phyloP scores from a whole-genome alignment of 2,888 invertebrate genomes.

The Stratiomys singularior region DNA sequence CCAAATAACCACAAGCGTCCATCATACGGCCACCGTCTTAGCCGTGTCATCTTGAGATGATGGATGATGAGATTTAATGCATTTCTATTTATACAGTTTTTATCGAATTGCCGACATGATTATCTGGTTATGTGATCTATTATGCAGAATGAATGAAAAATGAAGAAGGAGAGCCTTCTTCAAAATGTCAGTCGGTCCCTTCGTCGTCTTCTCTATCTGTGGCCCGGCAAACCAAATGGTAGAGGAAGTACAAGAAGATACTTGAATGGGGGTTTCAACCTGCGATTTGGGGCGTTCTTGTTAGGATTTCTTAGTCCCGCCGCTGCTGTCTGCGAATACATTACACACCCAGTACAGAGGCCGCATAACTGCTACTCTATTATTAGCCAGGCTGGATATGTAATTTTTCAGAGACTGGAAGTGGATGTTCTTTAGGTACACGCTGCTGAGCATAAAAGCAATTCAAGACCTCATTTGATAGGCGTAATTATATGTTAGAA shows the following conservation, averaged over 20 bases:
- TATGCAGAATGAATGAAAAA: conserved; percentile 46
- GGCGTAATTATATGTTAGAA: too few species aligned
- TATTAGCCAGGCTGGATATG: conserved; percentile 29
- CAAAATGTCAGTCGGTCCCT: conserved; percentile 25
- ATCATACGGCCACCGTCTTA: neutral
- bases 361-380: conserved; percentile 2
- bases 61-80: conserved; percentile 47
- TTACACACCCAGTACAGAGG: conserved; percentile 20
- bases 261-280: neutral
- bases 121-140: conserved; percentile 42
- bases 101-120: conserved; percentile 42
- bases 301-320: neutral
- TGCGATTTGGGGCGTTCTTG: neutral
- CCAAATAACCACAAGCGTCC: neutral
- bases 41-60: conserved; percentile 35
- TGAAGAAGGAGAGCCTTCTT: conserved; percentile 35
- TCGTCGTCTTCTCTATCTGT: neutral
- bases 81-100: conserved; percentile 40
- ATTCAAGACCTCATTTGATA: too few species aligned
- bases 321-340: neutral
- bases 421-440: neutral
- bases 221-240: too few species aligned
- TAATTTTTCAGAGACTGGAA: neutral
- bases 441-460: too few species aligned
- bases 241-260: too few species aligned